Conservation (phyloP, 1,140 invertebrate genomes). For the Copidosoma floridanum region DNA sequence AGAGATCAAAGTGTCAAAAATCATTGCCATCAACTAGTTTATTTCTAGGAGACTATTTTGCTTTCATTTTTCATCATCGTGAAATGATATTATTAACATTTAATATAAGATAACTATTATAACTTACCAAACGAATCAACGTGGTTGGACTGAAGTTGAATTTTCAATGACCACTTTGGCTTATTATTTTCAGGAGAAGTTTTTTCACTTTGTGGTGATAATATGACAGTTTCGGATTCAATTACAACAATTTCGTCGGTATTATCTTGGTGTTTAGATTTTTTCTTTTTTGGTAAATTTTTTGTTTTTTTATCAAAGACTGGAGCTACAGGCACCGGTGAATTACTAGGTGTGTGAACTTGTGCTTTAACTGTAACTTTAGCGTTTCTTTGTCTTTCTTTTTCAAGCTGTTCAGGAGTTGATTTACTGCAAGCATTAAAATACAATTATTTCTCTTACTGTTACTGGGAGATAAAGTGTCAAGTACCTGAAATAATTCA, state of each 20-base stretch:
- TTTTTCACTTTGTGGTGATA: conserved; percentile 7
- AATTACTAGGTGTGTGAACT: conserved; percentile 32
- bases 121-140: conserved; percentile 31
- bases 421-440: conserved; percentile 37
- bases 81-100: conserved; percentile 1
- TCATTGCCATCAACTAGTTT: conserved; percentile 52
- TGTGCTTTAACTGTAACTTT: conserved; percentile 43
- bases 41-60: conserved; percentile 45
- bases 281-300: background rate
- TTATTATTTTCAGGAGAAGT: conserved; percentile 24
- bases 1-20: conserved; percentile 54
- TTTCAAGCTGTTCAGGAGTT: conserved; percentile 30
- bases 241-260: conserved; percentile 35
- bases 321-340: background rate
- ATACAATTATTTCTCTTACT: background rate
- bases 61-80: conserved; percentile 38
- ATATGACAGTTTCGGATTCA: conserved; percentile 24
- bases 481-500: conserved; percentile 50
- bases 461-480: conserved; percentile 11
- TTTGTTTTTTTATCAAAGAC: background rate
- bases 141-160: conserved; percentile 35
- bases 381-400: conserved; percentile 29
- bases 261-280: conserved; percentile 2
- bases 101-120: background rate
- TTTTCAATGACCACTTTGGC: conserved; percentile 42